phyloP scores from a whole-genome alignment of 2,888 invertebrate species.

The Lissonota sp. region DNA sequence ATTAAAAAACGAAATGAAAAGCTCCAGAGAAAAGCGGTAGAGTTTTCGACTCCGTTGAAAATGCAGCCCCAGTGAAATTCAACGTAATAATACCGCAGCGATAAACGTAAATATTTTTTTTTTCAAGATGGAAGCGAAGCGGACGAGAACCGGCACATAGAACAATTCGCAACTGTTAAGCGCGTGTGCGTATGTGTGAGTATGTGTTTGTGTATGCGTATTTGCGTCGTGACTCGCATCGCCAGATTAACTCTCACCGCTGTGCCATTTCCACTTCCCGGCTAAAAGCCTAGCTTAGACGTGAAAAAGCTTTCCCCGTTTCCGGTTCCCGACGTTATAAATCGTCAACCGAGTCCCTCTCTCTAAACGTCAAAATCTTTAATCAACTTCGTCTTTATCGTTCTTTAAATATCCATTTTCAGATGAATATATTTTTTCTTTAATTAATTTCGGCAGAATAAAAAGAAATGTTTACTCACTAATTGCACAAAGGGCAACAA shows the following conservation, averaged over 20 bases:
- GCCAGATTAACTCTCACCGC: slow-evolving; percentile 15
- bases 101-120: slow-evolving; percentile 41
- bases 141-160: neutral
- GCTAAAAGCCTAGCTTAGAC: neutral
- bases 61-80: slow-evolving; percentile 29
- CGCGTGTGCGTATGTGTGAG: slow-evolving; percentile 1
- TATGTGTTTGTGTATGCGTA: slow-evolving; percentile 4
- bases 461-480: neutral
- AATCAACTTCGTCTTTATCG: neutral
- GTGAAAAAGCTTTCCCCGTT: slow-evolving; percentile 8
- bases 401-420: neutral
- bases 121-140: slow-evolving; percentile 12
- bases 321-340: neutral
- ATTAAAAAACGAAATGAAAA: slow-evolving; percentile 28
- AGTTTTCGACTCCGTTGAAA: slow-evolving; percentile 11
- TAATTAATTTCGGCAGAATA: neutral
- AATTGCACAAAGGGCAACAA: no score
- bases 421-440: no score
- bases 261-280: slow-evolving; percentile 3
- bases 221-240: neutral
- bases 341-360: neutral
- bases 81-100: slow-evolving; percentile 33
- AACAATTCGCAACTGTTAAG: slow-evolving; percentile 19
- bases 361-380: neutral
- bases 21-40: slow-evolving; percentile 18